Evolutionary conservation across 1,140 invertebrate species (phyloP), one percentile per base, ranked within the genome.

Genomic region (Brachionus manjavacas): DNA sequence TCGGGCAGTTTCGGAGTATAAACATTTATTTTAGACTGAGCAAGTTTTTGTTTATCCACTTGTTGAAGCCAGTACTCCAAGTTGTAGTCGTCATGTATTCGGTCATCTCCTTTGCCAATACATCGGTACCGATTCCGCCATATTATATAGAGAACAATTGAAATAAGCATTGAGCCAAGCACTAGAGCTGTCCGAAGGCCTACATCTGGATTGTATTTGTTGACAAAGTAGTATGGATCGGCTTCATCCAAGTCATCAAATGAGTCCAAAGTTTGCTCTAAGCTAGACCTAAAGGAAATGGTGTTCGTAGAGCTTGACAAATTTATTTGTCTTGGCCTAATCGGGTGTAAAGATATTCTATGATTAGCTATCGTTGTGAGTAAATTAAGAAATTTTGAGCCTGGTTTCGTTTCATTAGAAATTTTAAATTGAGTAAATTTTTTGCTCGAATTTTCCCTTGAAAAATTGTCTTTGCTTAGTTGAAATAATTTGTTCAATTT

Each of bases 11-110:
- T 76, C 14, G 41, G 41, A 25, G 11, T 25, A 9, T 9, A 23
- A 8, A 23, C 28, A 20, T 12, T 49, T 14, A 31, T 23, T 46
- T 49, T 76, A 1, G n/a, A 49, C 41, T 76, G 72, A 49, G 72
- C 72, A 28, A 76, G 43, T n/a, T 76, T 76, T 76, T 76, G 72
- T 46, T 25, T 76, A 23, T 76, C 72, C 11, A 76, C 72, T 25
- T 52, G 41, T 46, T 76, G 41, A 25, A 76, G 72, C 72, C 72
- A 76, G 41, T 76, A 76, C 23, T 76, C 72, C n/a, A 76, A 35
- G 25, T 76, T 46, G 31, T 76, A 76, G 28, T 76, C 41, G 1
- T 49, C 43, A 20, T 49, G 9, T 12, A 49, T 52, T 12, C 14
- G 39, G 1, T 31, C 4, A 25, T 25, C 20, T 35, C 20, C 23